Evolutionary conservation across 2,797 vertebrate species (phyloP), one percentile per base, ranked within the genome.

Genomic region (Eupleurogrammus muticus): DNA sequence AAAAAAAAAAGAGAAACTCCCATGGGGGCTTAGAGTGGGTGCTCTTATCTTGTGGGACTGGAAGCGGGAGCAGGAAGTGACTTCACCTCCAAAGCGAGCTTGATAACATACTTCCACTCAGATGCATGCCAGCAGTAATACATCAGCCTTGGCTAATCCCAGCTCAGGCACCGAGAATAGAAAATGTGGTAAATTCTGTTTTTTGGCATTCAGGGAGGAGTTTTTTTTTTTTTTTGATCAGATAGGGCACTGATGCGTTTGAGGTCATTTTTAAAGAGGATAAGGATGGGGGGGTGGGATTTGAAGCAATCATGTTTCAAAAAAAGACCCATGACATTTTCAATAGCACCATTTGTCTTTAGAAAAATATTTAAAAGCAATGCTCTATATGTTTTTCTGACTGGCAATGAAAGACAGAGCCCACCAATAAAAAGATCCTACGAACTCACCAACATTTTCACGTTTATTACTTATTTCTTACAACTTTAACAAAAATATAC

Each of bases 51-150:
- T 79, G 69, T 24, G 53, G 69, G 73, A 67, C 63, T 82, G 77
- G 66, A 70, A 59, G 78, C 83, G 75, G 78, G 78, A 68, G 48
- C 82, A 91, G 92, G 93, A 94, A 91, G 87, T 94, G 92, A 93
- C 78, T 77, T 93, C 90, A 93, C 34, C 70, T 81, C 49, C 35
- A 47, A 68, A 80, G 70, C 20, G 0, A 60, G 34, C 36, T 50
- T 60, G 90, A 89, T 89, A 90, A 90, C 79, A 65, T 24, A 47
- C 79, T 79, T 80, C 66, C 75, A 58, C 60, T 47, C 48, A 36
- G 48, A 58, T 69, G 57, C 61, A 59, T 83, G 73, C 77, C 79
- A 44, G 64, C 56, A 48, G 49, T n/a, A 46, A 42, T 11, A 21
- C 52, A 65, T 56, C 56, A 44, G 50, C 48, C 14, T 9, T 70